These are phyloP conservation scores for Spilosoma lubricipeda DNA, from an alignment of 2,888 invertebrate species.

Conservation along the genomic window DNA sequence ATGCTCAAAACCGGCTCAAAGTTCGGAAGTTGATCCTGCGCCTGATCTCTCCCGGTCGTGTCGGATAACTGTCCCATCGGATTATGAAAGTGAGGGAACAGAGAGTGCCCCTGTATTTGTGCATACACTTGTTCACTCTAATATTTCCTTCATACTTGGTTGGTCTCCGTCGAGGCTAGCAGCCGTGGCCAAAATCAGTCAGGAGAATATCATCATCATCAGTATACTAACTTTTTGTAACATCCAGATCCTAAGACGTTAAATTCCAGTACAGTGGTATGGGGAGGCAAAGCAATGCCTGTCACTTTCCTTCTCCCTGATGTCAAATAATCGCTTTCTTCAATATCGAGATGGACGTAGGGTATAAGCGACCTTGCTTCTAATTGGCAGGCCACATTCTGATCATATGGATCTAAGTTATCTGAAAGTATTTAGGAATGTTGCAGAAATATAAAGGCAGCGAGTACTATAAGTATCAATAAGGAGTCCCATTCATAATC, in stretches of 20 bases:
- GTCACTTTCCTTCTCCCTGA: constrained; percentile 76
- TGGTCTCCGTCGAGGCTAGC: no score
- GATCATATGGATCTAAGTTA: constrained; percentile 83
- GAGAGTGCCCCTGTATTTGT: no score
- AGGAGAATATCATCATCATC: no score
- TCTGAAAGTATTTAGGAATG: constrained; percentile 54
- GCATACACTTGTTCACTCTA: no score
- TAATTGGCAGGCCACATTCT: constrained; percentile 83
- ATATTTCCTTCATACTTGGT: no score
- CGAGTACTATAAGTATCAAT: not conserved
- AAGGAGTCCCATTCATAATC: not conserved
- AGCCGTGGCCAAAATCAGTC: no score
- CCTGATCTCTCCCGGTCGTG: no score
- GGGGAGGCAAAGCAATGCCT: constrained; percentile 74
- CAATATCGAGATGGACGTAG: constrained; percentile 90
- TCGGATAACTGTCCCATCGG: no score
- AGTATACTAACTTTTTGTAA: constrained; percentile 77
- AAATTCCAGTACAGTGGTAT: constrained; percentile 88
- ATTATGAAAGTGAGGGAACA: no score
- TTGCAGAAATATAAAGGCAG: not conserved
- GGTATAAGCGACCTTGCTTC: constrained; percentile 88
- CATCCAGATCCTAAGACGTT: constrained; percentile 88
- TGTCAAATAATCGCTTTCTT: constrained; percentile 88
- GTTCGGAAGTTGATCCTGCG: no score
- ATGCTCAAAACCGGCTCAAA: no score